phyloP scores from a whole-genome alignment of 1,140 invertebrate species.

The Anthonomus grandis region DNA sequence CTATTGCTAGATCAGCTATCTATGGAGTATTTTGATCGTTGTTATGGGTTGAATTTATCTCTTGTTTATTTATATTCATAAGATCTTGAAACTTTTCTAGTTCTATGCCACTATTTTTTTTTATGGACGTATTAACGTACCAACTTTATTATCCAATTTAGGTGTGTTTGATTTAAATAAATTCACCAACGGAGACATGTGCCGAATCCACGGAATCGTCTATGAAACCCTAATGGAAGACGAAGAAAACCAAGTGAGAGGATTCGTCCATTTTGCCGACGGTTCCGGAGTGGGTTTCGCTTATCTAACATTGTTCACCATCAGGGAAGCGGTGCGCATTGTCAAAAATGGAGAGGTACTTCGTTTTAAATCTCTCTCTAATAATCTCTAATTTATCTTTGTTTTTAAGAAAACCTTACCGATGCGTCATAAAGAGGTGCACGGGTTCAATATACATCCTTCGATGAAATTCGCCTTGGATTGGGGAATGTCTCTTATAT shows the following conservation, averaged over 20 bases:
- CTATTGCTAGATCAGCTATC: no score
- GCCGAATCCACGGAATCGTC: constrained; percentile 70
- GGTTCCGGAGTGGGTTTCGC: constrained; percentile 70
- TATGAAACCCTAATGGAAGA: constrained; percentile 80
- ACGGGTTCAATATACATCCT: constrained; percentile 72
- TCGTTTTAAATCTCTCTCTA: no score
- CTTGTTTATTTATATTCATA: no score
- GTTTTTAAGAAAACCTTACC: constrained; percentile 74
- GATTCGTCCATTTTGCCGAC: constrained; percentile 71
- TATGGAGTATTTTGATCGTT: no score
- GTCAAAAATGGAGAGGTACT: constrained; percentile 79
- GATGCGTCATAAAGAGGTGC: constrained; percentile 79
- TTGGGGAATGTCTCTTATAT: constrained; percentile 75
- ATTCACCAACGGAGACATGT: constrained; percentile 75
- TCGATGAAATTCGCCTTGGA: constrained; percentile 76
- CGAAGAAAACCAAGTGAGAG: constrained; percentile 73
- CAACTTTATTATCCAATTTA: no score
- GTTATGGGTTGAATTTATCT: no score
- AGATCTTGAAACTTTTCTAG: no score
- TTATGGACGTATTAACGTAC: no score
- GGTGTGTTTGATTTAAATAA: constrained; percentile 78
- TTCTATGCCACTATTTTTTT: no score
- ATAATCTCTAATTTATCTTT: constrained; percentile 1
- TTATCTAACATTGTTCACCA: constrained; percentile 71
- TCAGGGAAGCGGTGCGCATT: constrained; percentile 71